These are phyloP conservation scores for Lycophotia porphyrea DNA, from an alignment of 2,888 invertebrate genomes.

Conservation along the genomic window DNA sequence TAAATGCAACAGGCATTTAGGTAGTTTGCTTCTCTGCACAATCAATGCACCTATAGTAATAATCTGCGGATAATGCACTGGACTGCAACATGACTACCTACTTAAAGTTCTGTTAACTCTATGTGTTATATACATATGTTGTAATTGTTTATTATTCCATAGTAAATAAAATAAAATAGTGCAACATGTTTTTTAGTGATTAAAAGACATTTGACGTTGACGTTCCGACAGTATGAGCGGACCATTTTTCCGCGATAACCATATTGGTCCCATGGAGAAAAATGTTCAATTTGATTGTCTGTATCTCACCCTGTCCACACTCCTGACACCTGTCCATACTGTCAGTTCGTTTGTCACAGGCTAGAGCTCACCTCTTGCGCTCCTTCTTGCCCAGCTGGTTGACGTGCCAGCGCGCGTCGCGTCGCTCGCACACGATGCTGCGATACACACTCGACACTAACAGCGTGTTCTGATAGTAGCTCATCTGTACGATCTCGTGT, in stretches of 20 bases:
- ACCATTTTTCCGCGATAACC: not conserved
- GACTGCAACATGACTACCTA: too few relatives aligned
- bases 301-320: not conserved
- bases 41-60: not conserved
- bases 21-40: too few relatives aligned
- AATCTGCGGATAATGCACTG: too few relatives aligned
- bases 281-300: not conserved
- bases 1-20: too few relatives aligned
- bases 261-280: not conserved
- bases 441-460: constrained; percentile 96
- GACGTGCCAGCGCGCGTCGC: constrained; percentile 92
- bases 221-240: not conserved
- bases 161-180: not conserved
- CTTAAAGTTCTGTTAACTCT: too few relatives aligned
- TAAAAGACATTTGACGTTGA: not conserved
- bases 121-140: too few relatives aligned
- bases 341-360: not conserved
- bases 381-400: constrained; percentile 96
- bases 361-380: constrained; percentile 92
- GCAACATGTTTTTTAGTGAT: not conserved
- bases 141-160: too few relatives aligned
- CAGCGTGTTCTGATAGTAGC: constrained; percentile 93
- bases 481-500: constrained; percentile 96
- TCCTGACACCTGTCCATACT: too few relatives aligned
- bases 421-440: constrained; percentile 94